These are phyloP conservation scores for Hirtodrosophila trivittata DNA, from an alignment of 2,888 invertebrate genomes.

Conservation along the genomic window DNA sequence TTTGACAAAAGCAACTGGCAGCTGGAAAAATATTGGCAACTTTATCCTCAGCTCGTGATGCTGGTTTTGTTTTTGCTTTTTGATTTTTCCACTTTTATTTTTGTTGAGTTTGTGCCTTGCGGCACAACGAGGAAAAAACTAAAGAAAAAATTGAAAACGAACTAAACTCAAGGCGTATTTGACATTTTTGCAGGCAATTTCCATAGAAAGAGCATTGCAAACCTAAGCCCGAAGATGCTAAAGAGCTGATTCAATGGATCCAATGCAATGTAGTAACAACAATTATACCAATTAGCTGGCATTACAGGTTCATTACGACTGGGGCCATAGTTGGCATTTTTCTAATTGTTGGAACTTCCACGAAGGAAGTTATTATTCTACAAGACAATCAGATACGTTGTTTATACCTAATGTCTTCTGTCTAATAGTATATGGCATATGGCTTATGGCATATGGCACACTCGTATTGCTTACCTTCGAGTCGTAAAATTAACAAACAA, in stretches of 20 bases:
- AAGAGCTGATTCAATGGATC: conserved; percentile 18
- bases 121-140: conserved; percentile 12
- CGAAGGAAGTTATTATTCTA: conserved; percentile 66
- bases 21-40: conserved; percentile 64
- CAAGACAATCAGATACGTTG: conserved; percentile 13
- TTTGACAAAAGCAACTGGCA: conserved; percentile 43
- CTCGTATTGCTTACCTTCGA: conserved; percentile 67
- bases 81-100: conserved; percentile 35
- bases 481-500: conserved; percentile 48
- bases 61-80: conserved; percentile 52
- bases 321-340: conserved; percentile 55
- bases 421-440: conserved; percentile 13
- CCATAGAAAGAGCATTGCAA: conserved; percentile 65
- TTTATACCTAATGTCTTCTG: not conserved
- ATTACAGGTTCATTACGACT: conserved; percentile 77
- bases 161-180: conserved; percentile 64
- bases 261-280: conserved; percentile 42
- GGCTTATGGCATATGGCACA: conserved; percentile 34
- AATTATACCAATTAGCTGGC: conserved; percentile 78
- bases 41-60: conserved; percentile 76
- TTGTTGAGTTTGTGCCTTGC: conserved; percentile 42
- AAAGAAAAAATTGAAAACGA: conserved; percentile 18
- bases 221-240: conserved; percentile 46
- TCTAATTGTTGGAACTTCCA: conserved; percentile 28
- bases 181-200: conserved; percentile 73